Base-by-base conservation (phyloP, 35 echinoderm and acorn worm species). In the Hemicentrotus pulcherrimus region DNA sequence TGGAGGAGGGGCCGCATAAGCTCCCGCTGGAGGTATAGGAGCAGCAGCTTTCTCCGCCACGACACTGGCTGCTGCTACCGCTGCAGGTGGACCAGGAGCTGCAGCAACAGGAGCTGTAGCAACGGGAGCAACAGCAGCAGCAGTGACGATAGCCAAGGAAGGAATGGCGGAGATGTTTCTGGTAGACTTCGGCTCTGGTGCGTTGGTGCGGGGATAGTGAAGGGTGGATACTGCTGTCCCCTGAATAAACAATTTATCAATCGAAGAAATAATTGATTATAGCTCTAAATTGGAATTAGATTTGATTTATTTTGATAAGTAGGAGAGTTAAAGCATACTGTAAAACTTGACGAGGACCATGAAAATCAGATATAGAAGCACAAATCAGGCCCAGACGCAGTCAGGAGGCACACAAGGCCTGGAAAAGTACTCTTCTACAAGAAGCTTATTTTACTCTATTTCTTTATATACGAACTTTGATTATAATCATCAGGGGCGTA, bases 1-100 rank as follows among this genome's bases (percentile, higher is more conserved):
- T 90, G 88, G 88, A 32, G 88, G 88, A 28, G 45, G 46, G 16
- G 91, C 91, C 30, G 91, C 91, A n/a, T 10, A 22, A 93, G 91
- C 91, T 47, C 30, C 46, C 14, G 46, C n/a, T 52, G 91, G 91
- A 31, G 91, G 32, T 13, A 93, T 46, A 1, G 91, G 91, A 50
- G 91, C 91, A n/a, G 91, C 46, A 15, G 91, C 91, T 28, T 93
- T 93, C 91, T 93, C 91, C 10, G 91, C 91, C 28, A 58, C 91
- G 9, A 93, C 91, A 47, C 11, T 46, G 11, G 30, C 46, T 15
- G 91, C 46, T 31, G 91, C 91, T 33, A 47, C 88, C 4, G 88
- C 88, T 47, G 11, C 88, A 18, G 88, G 32, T 15, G 46, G 32
- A 15, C 32, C 88, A 47, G 88, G 88, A 47, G 91, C 91, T 31